Evolutionary conservation across 2,797 vertebrate species (phyloP).

Genomic region (Falco peregrinus): DNA sequence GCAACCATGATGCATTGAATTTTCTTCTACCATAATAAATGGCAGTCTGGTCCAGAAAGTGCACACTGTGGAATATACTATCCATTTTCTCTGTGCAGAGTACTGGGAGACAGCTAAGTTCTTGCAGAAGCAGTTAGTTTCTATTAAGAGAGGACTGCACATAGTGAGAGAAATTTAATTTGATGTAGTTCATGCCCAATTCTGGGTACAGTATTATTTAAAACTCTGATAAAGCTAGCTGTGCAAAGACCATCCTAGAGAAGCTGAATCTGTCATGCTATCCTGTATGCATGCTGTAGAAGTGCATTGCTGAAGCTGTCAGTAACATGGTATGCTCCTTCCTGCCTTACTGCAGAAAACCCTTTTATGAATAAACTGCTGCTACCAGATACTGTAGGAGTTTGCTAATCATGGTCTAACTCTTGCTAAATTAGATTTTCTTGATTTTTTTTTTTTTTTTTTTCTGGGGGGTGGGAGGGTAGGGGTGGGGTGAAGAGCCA

Average conservation of each 20-base stretch:
- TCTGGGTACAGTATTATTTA: not conserved
- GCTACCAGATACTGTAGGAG: not conserved
- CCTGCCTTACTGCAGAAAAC: not conserved
- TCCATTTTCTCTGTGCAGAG: not conserved
- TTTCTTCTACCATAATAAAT: slow-evolving; percentile 35
- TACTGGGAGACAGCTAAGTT: not conserved
- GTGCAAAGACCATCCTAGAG: not conserved
- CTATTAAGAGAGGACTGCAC: not conserved
- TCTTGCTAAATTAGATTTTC: not conserved
- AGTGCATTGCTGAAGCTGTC: not conserved
- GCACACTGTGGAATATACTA: not conserved
- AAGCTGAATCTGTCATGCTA: not conserved
- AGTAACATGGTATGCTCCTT: not conserved
- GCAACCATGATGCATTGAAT: not conserved
- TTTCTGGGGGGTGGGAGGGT: too few species aligned
- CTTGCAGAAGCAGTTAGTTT: not conserved
- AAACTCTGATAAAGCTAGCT: not conserved
- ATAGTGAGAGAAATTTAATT: not conserved
- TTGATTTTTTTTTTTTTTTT: not conserved
- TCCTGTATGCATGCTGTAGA: rapidly evolving
- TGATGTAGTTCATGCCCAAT: not conserved
- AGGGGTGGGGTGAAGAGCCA: not conserved
- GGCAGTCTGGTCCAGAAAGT: not conserved
- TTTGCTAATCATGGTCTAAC: not conserved
- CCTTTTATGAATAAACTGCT: not conserved